A percentile compares a stretch with the other conserved stretches of the same genome.
Evolutionary conservation across 2,113 vertebrate species (phyloP).

Genomic region (Leptobrachium ailaonicum): DNA sequence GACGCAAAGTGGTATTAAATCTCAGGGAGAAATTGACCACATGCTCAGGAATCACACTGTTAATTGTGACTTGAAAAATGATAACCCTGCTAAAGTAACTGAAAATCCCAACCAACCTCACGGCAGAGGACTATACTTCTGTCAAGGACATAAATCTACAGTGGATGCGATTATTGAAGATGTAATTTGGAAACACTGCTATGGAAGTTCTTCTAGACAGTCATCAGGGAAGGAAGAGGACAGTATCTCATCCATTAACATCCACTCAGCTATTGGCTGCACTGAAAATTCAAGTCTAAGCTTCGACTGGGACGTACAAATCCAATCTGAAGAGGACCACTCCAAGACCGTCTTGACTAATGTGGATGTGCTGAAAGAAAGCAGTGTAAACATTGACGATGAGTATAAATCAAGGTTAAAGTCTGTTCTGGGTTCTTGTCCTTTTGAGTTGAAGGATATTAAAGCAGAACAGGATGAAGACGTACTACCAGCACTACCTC

Average conservation of each 20-base stretch:
- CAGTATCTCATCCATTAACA: slow-evolving; percentile 56
- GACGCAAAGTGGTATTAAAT: slow-evolving; percentile 60
- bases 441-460: slow-evolving; percentile 37
- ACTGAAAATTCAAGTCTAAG: slow-evolving; percentile 67
- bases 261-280: slow-evolving; percentile 57
- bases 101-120: slow-evolving; percentile 43
- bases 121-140: slow-evolving; percentile 48
- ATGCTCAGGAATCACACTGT: slow-evolving; percentile 61
- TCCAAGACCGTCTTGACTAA: slow-evolving; percentile 60
- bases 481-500: slow-evolving; percentile 73
- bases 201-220: slow-evolving; percentile 53
- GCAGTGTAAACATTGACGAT: slow-evolving; percentile 73
- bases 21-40: slow-evolving; percentile 64
- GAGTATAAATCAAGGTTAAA: slow-evolving; percentile 70
- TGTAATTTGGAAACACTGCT: slow-evolving; percentile 74
- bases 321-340: slow-evolving; percentile 62
- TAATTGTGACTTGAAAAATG: slow-evolving; percentile 40
- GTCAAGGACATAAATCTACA: slow-evolving; percentile 48
- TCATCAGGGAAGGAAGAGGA: slow-evolving; percentile 64
- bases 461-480: slow-evolving; percentile 61
- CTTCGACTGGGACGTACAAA: slow-evolving; percentile 75
- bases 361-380: slow-evolving; percentile 68
- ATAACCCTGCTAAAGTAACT: slow-evolving; percentile 50
- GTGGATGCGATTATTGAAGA: slow-evolving; percentile 71
- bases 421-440: slow-evolving; percentile 61